Base-by-base conservation (phyloP, 2,797 vertebrate species). In the Falco concolor region DNA sequence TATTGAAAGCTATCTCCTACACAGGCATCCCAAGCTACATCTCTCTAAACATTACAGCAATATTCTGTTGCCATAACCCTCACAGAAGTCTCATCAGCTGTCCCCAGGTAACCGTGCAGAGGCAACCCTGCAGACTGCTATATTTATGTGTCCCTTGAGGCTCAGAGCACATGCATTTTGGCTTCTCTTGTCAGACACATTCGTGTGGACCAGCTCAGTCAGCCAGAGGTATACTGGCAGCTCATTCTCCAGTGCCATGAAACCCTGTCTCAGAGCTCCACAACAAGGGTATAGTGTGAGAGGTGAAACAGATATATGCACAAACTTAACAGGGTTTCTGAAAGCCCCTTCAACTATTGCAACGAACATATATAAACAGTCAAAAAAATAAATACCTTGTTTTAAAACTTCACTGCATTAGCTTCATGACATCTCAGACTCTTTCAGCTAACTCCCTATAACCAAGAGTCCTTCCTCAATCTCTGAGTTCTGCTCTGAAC, bases 161-260 rank as follows among this genome's bases (percentile, higher is more conserved):
- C 42, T 78, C 83, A 45, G 34, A 61, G 34, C 4, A 3, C 0
- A 0, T 11, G 9, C 17, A 21, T 65, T 89, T 78, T 30, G 36
- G 36, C 28, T 50, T 61, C 63, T 69, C 38, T 40, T 15, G 2
- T 27, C 3, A 3, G 14, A 77, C 32, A 28, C 0, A 0, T 32
- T 53, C 77, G 45, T 32, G 19, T 6, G 59, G 32, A 84, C 28
- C 13, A 56, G 18, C 30, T 72, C 53, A 67, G 34, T 22, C 14
- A 72, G 65, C 32, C 42, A 76, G 45, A 76, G 7, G 7, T n/a
- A 30, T 18, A n/a, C 50, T 73, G 38, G 47, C 47, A 73, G 47
- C 25, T 76, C 3, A 0, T 27, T 67, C 28, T 79, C 12, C 11
- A 12, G 5, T 36, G 76, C 44, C 44, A 54, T 23, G 32, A 73